These are phyloP conservation scores for Tor tambroides DNA, from an alignment of 2,113 vertebrate genomes.

Conservation along the genomic window DNA sequence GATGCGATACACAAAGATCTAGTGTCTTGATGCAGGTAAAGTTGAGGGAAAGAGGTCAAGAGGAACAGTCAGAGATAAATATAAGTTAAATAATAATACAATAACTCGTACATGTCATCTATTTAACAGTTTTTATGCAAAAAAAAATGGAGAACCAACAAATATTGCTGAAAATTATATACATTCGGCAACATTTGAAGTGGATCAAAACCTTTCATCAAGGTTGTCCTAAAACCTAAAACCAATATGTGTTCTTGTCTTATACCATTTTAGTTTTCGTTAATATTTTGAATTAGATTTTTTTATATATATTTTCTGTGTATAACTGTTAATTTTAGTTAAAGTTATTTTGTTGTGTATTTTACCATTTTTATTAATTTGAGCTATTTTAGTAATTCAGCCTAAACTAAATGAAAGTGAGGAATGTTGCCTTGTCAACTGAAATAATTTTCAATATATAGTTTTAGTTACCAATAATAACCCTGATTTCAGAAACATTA, in stretches of 20 bases:
- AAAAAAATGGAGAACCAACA: too few species aligned
- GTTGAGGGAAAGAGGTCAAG: slow-evolving; percentile 24
- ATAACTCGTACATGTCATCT: neutral
- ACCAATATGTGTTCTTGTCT: too few species aligned
- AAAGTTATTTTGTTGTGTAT: neutral
- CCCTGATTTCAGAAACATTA: neutral
- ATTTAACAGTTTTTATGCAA: too few species aligned
- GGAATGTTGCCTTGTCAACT: too few species aligned
- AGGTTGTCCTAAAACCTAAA: too few species aligned
- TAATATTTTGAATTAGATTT: neutral
- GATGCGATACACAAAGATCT: slow-evolving; percentile 33
- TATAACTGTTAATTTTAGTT: neutral
- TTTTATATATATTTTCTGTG: neutral
- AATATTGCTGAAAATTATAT: too few species aligned
- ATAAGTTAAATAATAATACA: neutral
- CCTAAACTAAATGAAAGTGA: neutral
- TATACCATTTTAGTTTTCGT: neutral
- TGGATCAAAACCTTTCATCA: too few species aligned
- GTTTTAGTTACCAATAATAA: neutral
- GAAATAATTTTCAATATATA: neutral
- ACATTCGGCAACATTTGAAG: too few species aligned
- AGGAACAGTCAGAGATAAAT: neutral
- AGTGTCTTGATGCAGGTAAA: slow-evolving; percentile 34
- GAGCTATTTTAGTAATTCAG: neutral
- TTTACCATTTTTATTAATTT: neutral